Base-by-base conservation (phyloP, 2,113 vertebrate genomes). In the Tretioscincus oriximinensis region DNA sequence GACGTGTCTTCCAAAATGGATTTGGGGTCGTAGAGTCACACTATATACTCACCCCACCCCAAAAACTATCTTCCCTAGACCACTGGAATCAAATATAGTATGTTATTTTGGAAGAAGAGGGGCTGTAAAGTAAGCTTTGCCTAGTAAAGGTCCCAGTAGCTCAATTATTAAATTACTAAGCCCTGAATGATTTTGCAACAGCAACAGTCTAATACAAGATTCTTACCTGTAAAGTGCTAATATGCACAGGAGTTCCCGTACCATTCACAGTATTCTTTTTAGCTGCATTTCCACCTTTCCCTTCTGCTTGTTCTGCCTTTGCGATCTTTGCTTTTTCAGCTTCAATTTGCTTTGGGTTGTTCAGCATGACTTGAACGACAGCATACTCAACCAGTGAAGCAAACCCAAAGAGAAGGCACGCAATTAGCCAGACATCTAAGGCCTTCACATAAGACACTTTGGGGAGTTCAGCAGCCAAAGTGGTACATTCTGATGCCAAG, bases 361-460 rank as follows among this genome's bases (percentile, higher is more conserved):
- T 99, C 83, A 99, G 90, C 95, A 99, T 97, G 90, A 99, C 98
- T 92, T 99, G 98, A 81, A 99, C 98, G 18, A 99, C 97, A 0
- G 98, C 98, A 22, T 99, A 99, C 87, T 99, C 97, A 87, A 99
- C 98, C 93, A 99, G 94, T 0, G 98, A 99, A 31, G 98, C 98
- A 72, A 99, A 99, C 29, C 98, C 98, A 65, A 99, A 99, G 89
- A 99, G 97, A 87, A 99, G 96, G 90, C 98, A 99, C n/a, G 97
- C 97, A 60, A 99, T 99, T 85, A 99, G 95, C 98, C 98, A 99
- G 76, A 99, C 96, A 60, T 99, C 98, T 76, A 99, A 97, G 80
- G 98, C 98, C 94, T 99, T 99, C 87, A 99, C 98, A 0, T 99
- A 99, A 74, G 98, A 99, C 77, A 99, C 98, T 91, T 99, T 99